These are phyloP conservation scores for Myiozetetes cayanensis DNA, from an alignment of 2,113 vertebrate genomes.

Conservation along the genomic window DNA sequence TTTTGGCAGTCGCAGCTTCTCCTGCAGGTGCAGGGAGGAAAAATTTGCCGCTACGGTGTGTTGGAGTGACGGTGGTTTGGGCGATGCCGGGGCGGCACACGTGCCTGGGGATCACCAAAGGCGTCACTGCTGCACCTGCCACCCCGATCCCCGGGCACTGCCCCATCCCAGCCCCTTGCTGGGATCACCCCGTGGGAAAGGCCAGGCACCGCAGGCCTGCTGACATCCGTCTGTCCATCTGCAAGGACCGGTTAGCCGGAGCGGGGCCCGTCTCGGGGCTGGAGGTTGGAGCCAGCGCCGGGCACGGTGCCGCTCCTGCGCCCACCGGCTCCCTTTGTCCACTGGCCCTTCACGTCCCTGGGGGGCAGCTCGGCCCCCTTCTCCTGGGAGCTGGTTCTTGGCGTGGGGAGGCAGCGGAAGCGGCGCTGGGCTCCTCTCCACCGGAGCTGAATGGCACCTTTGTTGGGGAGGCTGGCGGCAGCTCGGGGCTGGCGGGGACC, in stretches of 20 bases:
- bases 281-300: background rate
- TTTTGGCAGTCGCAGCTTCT: conserved; percentile 53
- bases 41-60: background rate
- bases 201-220: background rate
- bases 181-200: background rate
- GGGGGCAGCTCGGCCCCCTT: conserved; percentile 9
- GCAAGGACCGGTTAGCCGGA: background rate
- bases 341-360: background rate
- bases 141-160: accelerated
- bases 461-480: conserved; percentile 31
- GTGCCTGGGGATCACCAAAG: accelerated
- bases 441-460: conserved; percentile 20
- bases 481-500: background rate
- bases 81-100: background rate
- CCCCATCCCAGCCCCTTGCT: background rate
- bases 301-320: conserved; percentile 31
- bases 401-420: background rate
- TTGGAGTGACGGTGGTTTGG: background rate
- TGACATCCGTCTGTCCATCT: background rate
- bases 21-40: conserved; percentile 54
- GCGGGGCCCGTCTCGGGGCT: background rate
- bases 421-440: conserved; percentile 43
- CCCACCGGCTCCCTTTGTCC: conserved; percentile 11
- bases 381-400: conserved; percentile 36
- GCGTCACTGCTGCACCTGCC: accelerated